Conservation (phyloP, 2,113 vertebrate genomes). For the Pitta sordida region DNA sequence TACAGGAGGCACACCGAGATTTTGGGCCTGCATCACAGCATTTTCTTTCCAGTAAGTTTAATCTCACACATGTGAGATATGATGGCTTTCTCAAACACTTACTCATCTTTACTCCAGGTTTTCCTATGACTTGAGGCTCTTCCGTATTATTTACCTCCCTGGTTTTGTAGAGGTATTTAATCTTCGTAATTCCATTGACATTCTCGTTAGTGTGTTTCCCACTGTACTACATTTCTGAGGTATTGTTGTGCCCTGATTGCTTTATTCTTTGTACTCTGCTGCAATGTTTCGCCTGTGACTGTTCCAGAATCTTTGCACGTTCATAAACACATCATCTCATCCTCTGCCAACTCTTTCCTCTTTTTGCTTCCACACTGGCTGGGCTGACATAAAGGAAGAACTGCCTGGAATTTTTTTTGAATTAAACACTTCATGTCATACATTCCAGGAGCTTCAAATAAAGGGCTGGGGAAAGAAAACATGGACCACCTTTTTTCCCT, state of each 20-base stretch:
- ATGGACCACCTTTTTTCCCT: neutral
- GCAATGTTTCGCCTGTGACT: neutral
- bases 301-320: neutral
- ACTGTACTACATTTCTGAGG: neutral
- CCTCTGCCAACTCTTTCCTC: neutral
- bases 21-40: constrained; percentile 94
- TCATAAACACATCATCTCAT: neutral
- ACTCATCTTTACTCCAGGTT: neutral
- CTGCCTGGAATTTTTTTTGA: neutral
- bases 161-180: neutral
- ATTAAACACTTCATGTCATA: neutral
- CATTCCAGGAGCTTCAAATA: neutral
- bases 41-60: constrained; percentile 92
- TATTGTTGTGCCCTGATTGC: neutral
- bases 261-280: neutral
- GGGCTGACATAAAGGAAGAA: neutral
- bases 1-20: constrained; percentile 92
- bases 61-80: neutral
- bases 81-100: neutral
- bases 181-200: neutral
- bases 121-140: neutral
- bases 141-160: neutral
- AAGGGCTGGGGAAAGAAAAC: neutral
- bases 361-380: neutral
- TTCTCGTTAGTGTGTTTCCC: neutral